Evolutionary conservation across 2,888 invertebrate genomes (phyloP).

Genomic region (Ctenicera cuprea): DNA sequence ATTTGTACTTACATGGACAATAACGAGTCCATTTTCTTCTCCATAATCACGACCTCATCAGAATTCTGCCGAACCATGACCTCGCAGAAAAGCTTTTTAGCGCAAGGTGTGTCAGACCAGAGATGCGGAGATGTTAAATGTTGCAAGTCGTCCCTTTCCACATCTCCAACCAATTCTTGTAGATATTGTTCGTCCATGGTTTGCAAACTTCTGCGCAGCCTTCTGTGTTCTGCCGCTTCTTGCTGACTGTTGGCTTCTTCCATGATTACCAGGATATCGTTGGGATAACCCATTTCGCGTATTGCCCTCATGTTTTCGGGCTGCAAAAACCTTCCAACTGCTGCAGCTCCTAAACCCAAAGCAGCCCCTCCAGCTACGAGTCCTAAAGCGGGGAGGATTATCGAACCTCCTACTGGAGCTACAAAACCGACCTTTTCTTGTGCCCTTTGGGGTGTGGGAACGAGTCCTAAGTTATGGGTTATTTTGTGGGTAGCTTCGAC

Average conservation of each 20-base stretch:
- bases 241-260: constrained; percentile 50
- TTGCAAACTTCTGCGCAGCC: constrained; percentile 52
- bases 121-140: constrained; percentile 69
- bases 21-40: constrained; percentile 86
- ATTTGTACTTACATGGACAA: constrained; percentile 80
- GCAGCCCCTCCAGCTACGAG: constrained; percentile 90
- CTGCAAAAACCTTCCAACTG: constrained; percentile 81
- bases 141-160: constrained; percentile 63
- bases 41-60: constrained; percentile 84
- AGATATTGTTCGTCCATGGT: constrained; percentile 70
- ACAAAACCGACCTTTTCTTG: constrained; percentile 81
- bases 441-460: constrained; percentile 75
- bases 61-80: constrained; percentile 82
- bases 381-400: constrained; percentile 84
- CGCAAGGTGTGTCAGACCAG: constrained; percentile 86
- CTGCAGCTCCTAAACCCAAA: constrained; percentile 86
- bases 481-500: constrained; percentile 88
- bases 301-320: constrained; percentile 67
- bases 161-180: constrained; percentile 66
- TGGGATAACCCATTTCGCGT: constrained; percentile 56
- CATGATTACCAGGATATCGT: constrained; percentile 66
- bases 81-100: constrained; percentile 86
- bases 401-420: constrained; percentile 76
- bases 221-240: constrained; percentile 20
- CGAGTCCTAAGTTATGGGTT: constrained; percentile 83